A percentile compares a stretch with the other conserved stretches of the same genome.
These are phyloP conservation scores for Mus caroli DNA, from an alignment of 2,797 vertebrate genomes.

Conservation along the genomic window DNA sequence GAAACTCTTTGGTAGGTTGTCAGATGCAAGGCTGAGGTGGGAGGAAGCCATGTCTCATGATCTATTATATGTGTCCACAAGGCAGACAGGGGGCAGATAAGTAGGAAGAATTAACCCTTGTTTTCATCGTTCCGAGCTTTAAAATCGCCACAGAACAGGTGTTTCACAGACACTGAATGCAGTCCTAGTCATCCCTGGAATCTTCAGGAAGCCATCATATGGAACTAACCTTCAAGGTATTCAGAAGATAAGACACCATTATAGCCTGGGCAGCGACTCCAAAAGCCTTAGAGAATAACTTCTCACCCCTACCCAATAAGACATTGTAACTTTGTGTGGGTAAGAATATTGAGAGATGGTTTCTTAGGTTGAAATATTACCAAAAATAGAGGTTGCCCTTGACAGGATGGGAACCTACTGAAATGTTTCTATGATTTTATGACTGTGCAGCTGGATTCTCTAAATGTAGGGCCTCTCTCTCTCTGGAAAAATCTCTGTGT, in stretches of 20 bases:
- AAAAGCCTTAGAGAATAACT: slow-evolving; percentile 9
- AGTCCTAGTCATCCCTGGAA: slow-evolving; percentile 20
- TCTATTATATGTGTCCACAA: neutral
- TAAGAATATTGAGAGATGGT: neutral
- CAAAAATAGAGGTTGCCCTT: neutral
- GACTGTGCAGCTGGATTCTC: neutral
- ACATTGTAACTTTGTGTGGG: neutral
- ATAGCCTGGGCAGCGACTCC: neutral
- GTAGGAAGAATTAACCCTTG: neutral
- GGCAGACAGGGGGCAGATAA: neutral
- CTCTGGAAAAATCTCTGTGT: neutral
- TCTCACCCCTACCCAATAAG: neutral
- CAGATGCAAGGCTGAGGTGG: neutral
- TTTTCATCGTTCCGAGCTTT: neutral
- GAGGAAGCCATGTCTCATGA: neutral
- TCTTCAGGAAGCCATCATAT: neutral
- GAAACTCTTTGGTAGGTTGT: slow-evolving; percentile 9
- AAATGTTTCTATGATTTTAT: neutral
- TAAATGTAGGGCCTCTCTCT: neutral
- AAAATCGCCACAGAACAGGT: neutral
- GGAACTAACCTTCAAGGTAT: slow-evolving; percentile 26
- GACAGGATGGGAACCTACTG: neutral
- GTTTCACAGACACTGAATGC: neutral
- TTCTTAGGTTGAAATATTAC: neutral
- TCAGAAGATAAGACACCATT: slow-evolving; percentile 63